Conservation (phyloP, 2,888 invertebrate species). For the Galeopsomyia nigrocyanea region DNA sequence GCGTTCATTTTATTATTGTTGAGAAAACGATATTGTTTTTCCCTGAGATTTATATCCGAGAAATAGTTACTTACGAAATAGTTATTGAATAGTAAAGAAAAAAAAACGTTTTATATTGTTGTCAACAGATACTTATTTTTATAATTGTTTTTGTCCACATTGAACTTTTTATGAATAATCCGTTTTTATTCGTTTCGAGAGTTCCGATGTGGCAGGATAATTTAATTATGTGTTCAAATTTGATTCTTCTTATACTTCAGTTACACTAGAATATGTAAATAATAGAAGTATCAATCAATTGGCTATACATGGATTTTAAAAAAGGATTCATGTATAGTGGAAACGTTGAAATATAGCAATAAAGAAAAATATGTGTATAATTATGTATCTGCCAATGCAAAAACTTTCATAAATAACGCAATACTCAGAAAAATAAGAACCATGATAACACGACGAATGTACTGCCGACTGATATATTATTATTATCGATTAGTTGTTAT, state of each 20-base stretch:
- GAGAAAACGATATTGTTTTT: too few species aligned
- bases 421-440: slow-evolving; percentile 25
- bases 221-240: background rate
- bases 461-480: slow-evolving; percentile 34
- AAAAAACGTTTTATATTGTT: slow-evolving; percentile 1
- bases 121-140: slow-evolving; percentile 20
- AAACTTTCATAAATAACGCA: slow-evolving; percentile 22
- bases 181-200: background rate
- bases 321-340: background rate
- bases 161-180: background rate
- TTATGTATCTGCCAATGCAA: slow-evolving; percentile 27
- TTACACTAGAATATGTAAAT: background rate
- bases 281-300: background rate
- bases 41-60: too few species aligned
- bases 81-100: background rate
- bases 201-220: background rate
- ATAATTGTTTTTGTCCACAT: slow-evolving; percentile 9
- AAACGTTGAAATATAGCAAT: slow-evolving; percentile 19
- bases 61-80: too few species aligned
- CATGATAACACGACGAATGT: slow-evolving; percentile 17
- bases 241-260: background rate
- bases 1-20: too few species aligned
- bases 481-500: slow-evolving; percentile 24
- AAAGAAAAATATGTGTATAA: slow-evolving; percentile 5
- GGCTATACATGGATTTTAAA: too few species aligned